phyloP scores from a whole-genome alignment of 2,797 vertebrate species.

The Mastacembelus armatus region DNA sequence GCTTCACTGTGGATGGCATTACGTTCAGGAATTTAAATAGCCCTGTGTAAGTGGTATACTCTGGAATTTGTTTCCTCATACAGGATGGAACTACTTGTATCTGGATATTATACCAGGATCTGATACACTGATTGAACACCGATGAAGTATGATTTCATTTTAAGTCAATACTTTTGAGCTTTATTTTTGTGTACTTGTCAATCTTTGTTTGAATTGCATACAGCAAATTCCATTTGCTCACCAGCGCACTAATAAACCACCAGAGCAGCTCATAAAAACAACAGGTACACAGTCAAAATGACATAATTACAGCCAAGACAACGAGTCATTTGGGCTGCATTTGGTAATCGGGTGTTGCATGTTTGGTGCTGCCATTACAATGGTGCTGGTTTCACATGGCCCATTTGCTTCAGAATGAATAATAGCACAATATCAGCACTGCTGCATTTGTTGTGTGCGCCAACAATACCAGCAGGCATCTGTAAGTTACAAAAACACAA shows the following conservation, averaged over 20 bases:
- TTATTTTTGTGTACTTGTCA: neutral
- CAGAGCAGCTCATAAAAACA: neutral
- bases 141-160: neutral
- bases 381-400: neutral
- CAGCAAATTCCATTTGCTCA: slow-evolving; percentile 1
- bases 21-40: slow-evolving; percentile 19
- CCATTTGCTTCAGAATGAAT: slow-evolving; percentile 7
- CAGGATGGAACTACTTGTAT: neutral
- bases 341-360: neutral
- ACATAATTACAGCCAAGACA: slow-evolving; percentile 8
- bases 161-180: neutral
- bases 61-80: neutral
- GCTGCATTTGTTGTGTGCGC: neutral
- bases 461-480: neutral
- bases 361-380: neutral
- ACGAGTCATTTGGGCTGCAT: neutral
- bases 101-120: neutral
- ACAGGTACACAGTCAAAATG: slow-evolving; percentile 4
- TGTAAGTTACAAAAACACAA: neutral
- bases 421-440: neutral
- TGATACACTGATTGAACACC: neutral
- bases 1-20: slow-evolving; percentile 4
- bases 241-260: neutral
- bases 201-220: neutral
- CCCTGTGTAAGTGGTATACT: neutral